phyloP scores from a whole-genome alignment of 2,888 invertebrate genomes.

The Mesodorylaimus sp. region DNA sequence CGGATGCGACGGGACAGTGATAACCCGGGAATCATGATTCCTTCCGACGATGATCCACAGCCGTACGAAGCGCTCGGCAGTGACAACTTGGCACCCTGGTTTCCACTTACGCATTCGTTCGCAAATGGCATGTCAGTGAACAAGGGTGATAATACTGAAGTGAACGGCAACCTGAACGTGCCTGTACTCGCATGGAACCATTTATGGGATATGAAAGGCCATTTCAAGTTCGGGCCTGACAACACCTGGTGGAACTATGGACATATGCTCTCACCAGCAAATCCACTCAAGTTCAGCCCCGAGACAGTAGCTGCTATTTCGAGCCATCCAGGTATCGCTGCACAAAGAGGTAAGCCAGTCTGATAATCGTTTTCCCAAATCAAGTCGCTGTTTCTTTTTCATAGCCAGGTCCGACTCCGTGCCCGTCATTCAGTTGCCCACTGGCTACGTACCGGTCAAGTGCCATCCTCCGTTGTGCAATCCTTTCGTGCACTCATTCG shows the following conservation, averaged over 20 bases:
- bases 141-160: background rate
- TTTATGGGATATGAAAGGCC: background rate
- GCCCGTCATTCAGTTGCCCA: background rate
- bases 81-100: too few relatives aligned
- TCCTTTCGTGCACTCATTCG: slow-evolving; percentile 3
- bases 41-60: too few relatives aligned
- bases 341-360: background rate
- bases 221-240: background rate
- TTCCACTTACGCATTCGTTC: background rate
- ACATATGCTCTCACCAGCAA: background rate
- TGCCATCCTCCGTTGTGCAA: slow-evolving; percentile 2
- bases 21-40: too few relatives aligned
- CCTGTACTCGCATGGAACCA: background rate
- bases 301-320: too few relatives aligned
- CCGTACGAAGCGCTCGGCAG: too few relatives aligned
- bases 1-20: too few relatives aligned
- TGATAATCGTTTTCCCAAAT: background rate
- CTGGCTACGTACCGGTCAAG: background rate
- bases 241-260: background rate
- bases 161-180: background rate
- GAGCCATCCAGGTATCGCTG: too few relatives aligned
- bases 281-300: background rate
- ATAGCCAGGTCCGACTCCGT: background rate
- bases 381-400: background rate
- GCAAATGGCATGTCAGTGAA: background rate